Percentiles rank a stretch among this genome's conserved stretches.
Conservation (phyloP, 2,113 vertebrate species). For the Acanthisitta chloris region DNA sequence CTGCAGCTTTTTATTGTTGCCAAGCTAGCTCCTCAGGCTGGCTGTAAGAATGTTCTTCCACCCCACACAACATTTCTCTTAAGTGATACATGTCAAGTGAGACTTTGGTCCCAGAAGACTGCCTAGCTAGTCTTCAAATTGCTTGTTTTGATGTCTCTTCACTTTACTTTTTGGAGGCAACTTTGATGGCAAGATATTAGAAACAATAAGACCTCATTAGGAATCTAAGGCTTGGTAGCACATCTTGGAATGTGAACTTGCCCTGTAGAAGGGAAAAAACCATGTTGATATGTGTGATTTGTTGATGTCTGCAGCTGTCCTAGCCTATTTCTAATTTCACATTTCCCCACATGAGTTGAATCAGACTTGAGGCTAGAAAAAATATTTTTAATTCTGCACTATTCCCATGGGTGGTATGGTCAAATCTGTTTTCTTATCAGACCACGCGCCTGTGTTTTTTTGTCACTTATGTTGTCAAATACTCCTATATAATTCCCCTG, state of each 20-base stretch:
- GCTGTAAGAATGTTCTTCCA: constrained; percentile 48
- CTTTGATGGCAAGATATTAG: constrained; percentile 14
- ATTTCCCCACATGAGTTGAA: background rate
- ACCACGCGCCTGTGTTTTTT: constrained; percentile 44
- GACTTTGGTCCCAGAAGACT: constrained; percentile 39
- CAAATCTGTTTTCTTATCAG: constrained; percentile 43
- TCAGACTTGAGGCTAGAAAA: constrained; percentile 16
- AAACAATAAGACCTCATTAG: constrained; percentile 8
- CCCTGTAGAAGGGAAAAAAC: background rate
- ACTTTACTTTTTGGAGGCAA: constrained; percentile 24
- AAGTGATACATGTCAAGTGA: constrained; percentile 38
- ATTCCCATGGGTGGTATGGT: background rate
- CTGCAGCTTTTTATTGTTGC: constrained; percentile 57
- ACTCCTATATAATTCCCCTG: background rate
- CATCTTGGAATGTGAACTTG: background rate
- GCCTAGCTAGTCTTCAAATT: constrained; percentile 32
- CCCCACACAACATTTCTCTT: constrained; percentile 44
- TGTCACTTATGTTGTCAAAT: constrained; percentile 35
- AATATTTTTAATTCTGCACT: constrained; percentile 24
- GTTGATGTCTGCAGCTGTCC: background rate
- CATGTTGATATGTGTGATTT: background rate
- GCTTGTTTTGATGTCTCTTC: constrained; percentile 23
- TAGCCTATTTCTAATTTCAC: constrained; percentile 21
- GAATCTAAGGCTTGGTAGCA: background rate
- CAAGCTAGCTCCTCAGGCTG: constrained; percentile 47